phyloP scores from a whole-genome alignment of 1,140 invertebrate genomes.

The Andricus grossulariae region DNA sequence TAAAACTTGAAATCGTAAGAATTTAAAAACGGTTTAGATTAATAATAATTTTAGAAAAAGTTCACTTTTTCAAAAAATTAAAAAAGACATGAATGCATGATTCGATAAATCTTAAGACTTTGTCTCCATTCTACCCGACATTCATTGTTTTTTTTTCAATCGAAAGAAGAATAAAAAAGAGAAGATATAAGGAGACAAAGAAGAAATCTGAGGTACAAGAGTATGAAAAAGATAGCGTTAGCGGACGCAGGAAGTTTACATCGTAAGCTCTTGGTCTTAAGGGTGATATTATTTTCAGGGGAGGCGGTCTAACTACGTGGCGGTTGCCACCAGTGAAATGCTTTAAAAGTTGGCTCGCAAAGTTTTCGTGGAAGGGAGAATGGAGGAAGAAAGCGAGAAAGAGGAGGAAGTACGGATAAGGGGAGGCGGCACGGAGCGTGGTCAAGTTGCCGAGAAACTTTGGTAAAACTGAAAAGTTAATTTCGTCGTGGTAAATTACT shows the following conservation, averaged over 20 bases:
- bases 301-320: slow-evolving; percentile 48
- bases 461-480: slow-evolving; percentile 75
- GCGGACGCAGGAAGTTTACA: slow-evolving; percentile 45
- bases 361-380: slow-evolving; percentile 32
- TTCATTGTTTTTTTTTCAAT: background rate
- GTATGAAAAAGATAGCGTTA: slow-evolving; percentile 36
- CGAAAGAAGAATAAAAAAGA: background rate
- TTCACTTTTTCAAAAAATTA: too few relatives aligned
- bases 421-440: slow-evolving; percentile 52
- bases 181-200: slow-evolving; percentile 4
- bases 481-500: slow-evolving; percentile 75
- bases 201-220: slow-evolving; percentile 10
- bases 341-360: slow-evolving; percentile 68
- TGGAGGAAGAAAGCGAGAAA: slow-evolving; percentile 3
- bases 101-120: too few relatives aligned
- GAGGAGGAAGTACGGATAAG: slow-evolving; percentile 33
- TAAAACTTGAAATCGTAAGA: too few relatives aligned
- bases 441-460: slow-evolving; percentile 72
- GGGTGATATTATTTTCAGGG: slow-evolving; percentile 50
- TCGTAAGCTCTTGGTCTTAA: slow-evolving; percentile 48
- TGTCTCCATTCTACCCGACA: too few relatives aligned
- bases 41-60: too few relatives aligned
- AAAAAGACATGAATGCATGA: too few relatives aligned
- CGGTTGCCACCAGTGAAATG: slow-evolving; percentile 64
- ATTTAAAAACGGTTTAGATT: too few relatives aligned